These are phyloP conservation scores for Phlogophora meticulosa DNA, from an alignment of 2,888 invertebrate genomes.

Conservation along the genomic window DNA sequence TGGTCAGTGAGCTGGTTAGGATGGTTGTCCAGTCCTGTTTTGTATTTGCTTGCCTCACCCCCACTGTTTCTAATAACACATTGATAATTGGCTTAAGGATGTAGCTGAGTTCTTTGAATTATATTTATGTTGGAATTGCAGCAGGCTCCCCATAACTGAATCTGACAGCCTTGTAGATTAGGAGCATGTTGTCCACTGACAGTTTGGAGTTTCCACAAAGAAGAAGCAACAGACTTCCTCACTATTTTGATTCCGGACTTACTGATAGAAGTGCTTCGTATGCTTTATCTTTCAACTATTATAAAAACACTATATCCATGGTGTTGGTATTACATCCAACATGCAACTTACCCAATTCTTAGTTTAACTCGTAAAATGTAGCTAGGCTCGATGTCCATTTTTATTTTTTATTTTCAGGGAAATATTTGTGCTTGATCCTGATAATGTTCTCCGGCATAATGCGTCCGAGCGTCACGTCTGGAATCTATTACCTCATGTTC, in stretches of 20 bases:
- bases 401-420: constrained; percentile 88
- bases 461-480: constrained; percentile 95
- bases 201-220: too few relatives aligned
- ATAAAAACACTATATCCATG: background rate
- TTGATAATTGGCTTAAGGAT: too few relatives aligned
- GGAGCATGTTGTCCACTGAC: too few relatives aligned
- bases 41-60: too few relatives aligned
- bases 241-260: background rate
- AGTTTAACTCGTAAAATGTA: background rate
- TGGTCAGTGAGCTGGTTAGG: too few relatives aligned
- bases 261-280: background rate
- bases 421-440: constrained; percentile 92
- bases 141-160: too few relatives aligned
- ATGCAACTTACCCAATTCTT: background rate
- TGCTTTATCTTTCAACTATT: background rate
- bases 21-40: too few relatives aligned
- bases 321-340: background rate
- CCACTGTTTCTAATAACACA: too few relatives aligned
- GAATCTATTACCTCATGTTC: constrained; percentile 96
- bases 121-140: too few relatives aligned
- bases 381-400: background rate
- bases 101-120: too few relatives aligned
- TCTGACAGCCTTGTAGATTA: too few relatives aligned
- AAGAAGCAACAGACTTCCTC: background rate
- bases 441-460: constrained; percentile 94